Base-by-base conservation (phyloP, 2,113 vertebrate genomes). In the Neotragus pygmaeus region DNA sequence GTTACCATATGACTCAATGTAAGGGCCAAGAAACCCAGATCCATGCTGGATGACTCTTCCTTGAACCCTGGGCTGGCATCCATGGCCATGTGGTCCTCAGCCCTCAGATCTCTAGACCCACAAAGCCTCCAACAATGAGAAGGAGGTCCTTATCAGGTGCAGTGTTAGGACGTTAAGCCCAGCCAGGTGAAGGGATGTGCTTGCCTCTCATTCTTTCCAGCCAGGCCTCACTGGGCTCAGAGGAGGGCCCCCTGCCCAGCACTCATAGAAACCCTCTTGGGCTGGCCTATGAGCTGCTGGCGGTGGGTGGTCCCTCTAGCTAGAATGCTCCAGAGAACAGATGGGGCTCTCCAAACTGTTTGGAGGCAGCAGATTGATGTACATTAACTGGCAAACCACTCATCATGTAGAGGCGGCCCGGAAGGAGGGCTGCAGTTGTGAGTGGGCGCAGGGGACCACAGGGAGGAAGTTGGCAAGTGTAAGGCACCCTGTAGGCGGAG, bases 341-440 rank as follows among this genome's bases (percentile, higher is more conserved):
- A 97, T 96, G 97, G 93, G 66, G 57, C 86, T 94, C 91, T 91
- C 57, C 0, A 2, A 92, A 73, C 93, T 87, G 64, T 86, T 80
- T 4, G 88, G 70, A 73, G 62, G 95, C 91, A 88, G 55, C 96
- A 96, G 97, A 91, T 97, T 97, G 96, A 92, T 95, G 95, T 92
- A 27, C 80, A 88, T 90, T 90, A 92, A 66, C 97, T 97, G 94
- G 88, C 95, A 96, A 86, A 91, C 89, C n/a, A 28, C 77, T 97
- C 82, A 11, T 86, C 0, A 1, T 43, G 91, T 30, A 91, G 93
- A 81, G 89, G 95, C 36, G 13, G 93, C 23, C 93, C 14, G 62
- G 95, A 97, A 98, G 96, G 70, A 97, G 64, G 95, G 47, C 66
- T 81, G 62, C 55, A 3, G 86, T 23, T 28, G n/a, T 28, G 57